Base-by-base conservation (phyloP, 2,113 vertebrate species). In the Hassar affinis region DNA sequence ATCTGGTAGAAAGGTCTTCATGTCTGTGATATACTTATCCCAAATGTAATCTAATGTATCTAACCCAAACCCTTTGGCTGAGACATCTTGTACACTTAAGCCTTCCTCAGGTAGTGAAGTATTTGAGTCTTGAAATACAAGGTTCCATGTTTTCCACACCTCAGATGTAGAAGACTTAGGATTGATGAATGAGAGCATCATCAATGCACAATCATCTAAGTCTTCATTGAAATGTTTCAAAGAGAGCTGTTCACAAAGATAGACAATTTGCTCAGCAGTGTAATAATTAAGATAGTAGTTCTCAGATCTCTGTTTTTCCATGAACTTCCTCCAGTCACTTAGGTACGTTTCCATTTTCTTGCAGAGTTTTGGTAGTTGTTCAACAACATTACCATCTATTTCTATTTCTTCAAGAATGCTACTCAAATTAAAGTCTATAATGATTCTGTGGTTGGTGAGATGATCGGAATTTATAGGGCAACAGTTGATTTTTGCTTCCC, bases 281-380 rank as follows among this genome's bases (percentile, higher is more conserved):
- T 96, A 99, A 88, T 96, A 97, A 92, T 98, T 99, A 66, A 99
- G 91, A 90, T 96, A 95, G 87, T 96, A 96, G 85, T 96, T 86
- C 47, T 93, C 83, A 0, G 85, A 87, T 6, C 97, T 92, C 85
- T 97, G 95, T 62, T 93, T 72, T 2, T 88, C 86, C 85, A 99
- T 94, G 45, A 96, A 96, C 17, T 33, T 72, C 85, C 94, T 91
- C 98, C 98, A 99, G 2, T 71, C 87, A 0, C 89, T 83, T 80
- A 98, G 89, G 42, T 95, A 97, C 4, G 75, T 84, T 89, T 99
- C 98, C 95, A 99, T 95, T 42, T 93, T 95, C 85, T 88, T 93
- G 90, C 96, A 98, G 81, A 98, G 87, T 12, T 90, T 86, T 59
- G 93, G 95, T 62, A 99, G 94, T 81, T 95, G 86, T 52, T 85